These are phyloP conservation scores for Helicoverpa zea DNA, from an alignment of 1,140 invertebrate species.

Conservation along the genomic window DNA sequence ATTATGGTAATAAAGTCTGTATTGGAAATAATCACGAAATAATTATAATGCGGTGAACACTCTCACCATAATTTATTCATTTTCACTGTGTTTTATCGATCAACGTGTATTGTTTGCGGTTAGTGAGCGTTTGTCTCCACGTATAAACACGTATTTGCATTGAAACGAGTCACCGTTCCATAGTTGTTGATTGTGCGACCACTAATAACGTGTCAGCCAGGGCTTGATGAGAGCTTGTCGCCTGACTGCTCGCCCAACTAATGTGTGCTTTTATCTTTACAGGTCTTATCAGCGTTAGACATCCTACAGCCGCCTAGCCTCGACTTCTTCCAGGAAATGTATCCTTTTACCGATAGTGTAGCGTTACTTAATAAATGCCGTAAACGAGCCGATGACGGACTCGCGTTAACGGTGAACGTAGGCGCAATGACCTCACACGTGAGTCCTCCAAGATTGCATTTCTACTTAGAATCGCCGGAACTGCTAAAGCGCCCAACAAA, in stretches of 20 bases:
- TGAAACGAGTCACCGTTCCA: constrained; percentile 54
- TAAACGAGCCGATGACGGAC: constrained; percentile 39
- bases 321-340: constrained; percentile 99
- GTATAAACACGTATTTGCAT: constrained; percentile 67
- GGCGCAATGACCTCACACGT: constrained; percentile 56
- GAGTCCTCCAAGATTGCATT: constrained; percentile 52
- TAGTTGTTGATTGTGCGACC: constrained; percentile 49
- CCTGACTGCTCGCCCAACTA: constrained; percentile 27
- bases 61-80: constrained; percentile 73
- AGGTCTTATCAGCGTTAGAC: constrained; percentile 98
- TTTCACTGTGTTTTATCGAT: constrained; percentile 76
- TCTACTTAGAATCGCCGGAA: constrained; percentile 52
- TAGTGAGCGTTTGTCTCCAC: constrained; percentile 63
- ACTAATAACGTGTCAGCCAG: constrained; percentile 58
- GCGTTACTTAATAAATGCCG: constrained; percentile 37
- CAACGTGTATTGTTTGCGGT: constrained; percentile 69
- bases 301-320: constrained; percentile 98
- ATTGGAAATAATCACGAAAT: constrained; percentile 59
- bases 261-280: constrained; percentile 68
- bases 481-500: constrained; percentile 50
- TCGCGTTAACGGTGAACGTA: constrained; percentile 53
- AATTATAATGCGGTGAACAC: constrained; percentile 60
- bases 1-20: constrained; percentile 49
- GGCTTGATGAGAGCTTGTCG: constrained; percentile 47
- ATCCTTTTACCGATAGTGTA: constrained; percentile 90